Evolutionary conservation across 2,797 vertebrate genomes (phyloP), one percentile per base, ranked within the genome.

Genomic region (Limnodromus scolopaceus): DNA sequence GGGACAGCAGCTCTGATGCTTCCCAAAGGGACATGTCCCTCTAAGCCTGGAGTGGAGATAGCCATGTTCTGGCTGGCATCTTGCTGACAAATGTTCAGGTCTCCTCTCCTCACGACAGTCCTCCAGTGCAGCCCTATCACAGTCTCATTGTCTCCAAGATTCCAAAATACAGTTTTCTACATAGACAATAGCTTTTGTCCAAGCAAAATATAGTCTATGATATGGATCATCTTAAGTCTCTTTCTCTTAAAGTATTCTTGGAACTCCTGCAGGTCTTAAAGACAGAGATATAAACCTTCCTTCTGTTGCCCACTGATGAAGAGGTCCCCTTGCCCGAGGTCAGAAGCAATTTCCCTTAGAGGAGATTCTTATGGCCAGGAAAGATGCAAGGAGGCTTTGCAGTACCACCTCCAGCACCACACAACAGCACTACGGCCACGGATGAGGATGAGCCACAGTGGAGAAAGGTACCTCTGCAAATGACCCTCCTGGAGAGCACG

Each of bases 11-110:
- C 24, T 2, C 66, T 24, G 51, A 5, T 6, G 23, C 32, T 77
- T 28, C 76, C 54, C 72, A 25, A 0, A 0, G 6, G 76, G 58
- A 32, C 1, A 0, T 1, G 39, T 10, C 75, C 77, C n/a, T 78
- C 55, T 14, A 64, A 43, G 54, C 39, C n/a, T 46, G 36, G 63
- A 39, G 32, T 2, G 0, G 55, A 49, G n/a, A 6, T 1, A 28
- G 60, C n/a, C 4, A 0, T 12, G 25, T 32, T 65, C 18, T 1
- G 0, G 6, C 27, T 34, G 17, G 32, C 1, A 1, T 17, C 39
- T 30, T 48, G 22, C 58, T 74, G 46, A 46, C 34, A 74, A 27
- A 30, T 0, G 0, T 32, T 19, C 55, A 41, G 68, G 25, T 28
- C 34, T 46, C 30, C 43, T 36, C 30, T 60, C n/a, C 32, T 51